phyloP scores from a whole-genome alignment of 2,888 invertebrate species.

The Epirrhoe tristata region DNA sequence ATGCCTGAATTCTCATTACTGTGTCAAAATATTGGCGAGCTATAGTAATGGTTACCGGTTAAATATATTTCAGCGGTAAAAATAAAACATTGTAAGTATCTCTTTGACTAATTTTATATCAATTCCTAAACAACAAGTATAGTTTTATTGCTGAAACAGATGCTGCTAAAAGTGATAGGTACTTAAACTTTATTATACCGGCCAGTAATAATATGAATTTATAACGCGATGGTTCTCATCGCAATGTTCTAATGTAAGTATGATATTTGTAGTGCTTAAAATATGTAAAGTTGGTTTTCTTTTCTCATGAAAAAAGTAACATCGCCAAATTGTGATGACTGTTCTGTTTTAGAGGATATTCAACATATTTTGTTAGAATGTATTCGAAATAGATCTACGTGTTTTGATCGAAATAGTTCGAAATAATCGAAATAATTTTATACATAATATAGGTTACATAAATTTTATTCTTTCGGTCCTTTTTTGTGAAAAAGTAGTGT shows the following conservation, averaged over 20 bases:
- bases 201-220: background rate
- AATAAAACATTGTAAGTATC: background rate
- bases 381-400: too few species aligned
- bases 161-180: background rate
- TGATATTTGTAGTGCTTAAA: background rate
- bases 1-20: conserved; percentile 51
- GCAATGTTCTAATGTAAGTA: background rate
- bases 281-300: background rate
- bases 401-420: too few species aligned
- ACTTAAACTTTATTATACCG: background rate
- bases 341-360: too few species aligned
- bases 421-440: too few species aligned
- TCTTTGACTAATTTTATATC: background rate
- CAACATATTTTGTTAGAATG: too few species aligned
- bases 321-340: too few species aligned
- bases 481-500: too few species aligned
- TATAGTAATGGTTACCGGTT: conserved; percentile 42
- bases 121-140: background rate
- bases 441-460: too few species aligned
- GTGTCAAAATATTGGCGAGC: conserved; percentile 50
- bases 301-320: too few species aligned
- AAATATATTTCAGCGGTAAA: conserved; percentile 27
- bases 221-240: background rate
- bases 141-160: background rate
- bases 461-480: too few species aligned